Base-by-base conservation (phyloP, 2,888 invertebrate genomes). In the Conchocele bisecta region DNA sequence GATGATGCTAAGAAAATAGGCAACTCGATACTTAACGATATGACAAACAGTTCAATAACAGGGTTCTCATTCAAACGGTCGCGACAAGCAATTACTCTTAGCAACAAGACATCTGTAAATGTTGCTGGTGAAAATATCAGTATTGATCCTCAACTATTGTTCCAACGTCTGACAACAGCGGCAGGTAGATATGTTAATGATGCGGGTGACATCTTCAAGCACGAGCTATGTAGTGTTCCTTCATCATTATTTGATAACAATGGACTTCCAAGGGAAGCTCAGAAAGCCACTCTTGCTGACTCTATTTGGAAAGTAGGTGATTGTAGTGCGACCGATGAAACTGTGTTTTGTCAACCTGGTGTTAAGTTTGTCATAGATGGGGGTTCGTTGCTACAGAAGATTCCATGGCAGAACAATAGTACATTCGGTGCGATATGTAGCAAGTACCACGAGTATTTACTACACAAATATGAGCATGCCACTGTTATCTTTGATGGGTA, bases 401-500 rank as follows among this genome's bases (percentile, higher is more conserved):
- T 57, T 9, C 39, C 41, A 11, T 63, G 63, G 63, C 20, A 41
- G 29, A 51, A 41, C 28, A 37, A 50, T 11, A 51, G 1, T 0
- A 51, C 51, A 0, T 61, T 61, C 41, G 28, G 33, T 1, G 26
- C 41, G 7, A 61, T 61, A 17, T 51, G 26, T 39, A 28, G 53
- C 9, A 26, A 11, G 22, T 61, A 61, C 26, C 22, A 26, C 31
- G 37, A 61, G 3, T 28, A 61, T 24, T 5, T 39, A 13, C 15
- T 15, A 9, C 24, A 22, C 3, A 33, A 37, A 11, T 54, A 37
- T 20, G 11, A 4, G 6, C 22, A 33, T 37, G 22, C 54, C 9
- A 17, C 24, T 17, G 53, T 70, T 53, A 65, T 60, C 3, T 83
- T 83, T 64, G 83, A 82, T 68, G 78, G 84, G 11, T 83, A 83